Base-by-base conservation (phyloP, 2,113 vertebrate species). In the Pollimyrus isidori region DNA sequence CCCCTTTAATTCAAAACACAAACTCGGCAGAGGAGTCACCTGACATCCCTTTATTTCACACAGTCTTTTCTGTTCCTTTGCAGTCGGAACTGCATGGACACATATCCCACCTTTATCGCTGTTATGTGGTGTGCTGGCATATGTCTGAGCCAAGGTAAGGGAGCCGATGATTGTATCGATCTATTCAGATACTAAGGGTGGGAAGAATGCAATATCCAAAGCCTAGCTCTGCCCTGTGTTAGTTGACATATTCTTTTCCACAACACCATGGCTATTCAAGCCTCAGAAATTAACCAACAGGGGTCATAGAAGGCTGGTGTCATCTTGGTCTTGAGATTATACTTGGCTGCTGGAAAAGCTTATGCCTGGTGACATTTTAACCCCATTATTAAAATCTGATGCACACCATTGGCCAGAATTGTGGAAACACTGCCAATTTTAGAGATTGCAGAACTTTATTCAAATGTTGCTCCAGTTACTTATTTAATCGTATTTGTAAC, bases 11-110 rank as follows among this genome's bases (percentile, higher is more conserved):
- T 39, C 73, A 39, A 30, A 35, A 39, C 30, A 39, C 69, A 39
- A 76, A 39, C 69, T 17, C 69, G 1, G 69, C 35, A 39, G 26
- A 17, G 13, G 26, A n/a, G 69, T 39, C 17, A 15, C 30, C 26
- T 17, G 11, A 73, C 69, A 73, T 82, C 21, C 1, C 7, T 85
- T 89, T 91, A 92, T 92, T 23, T 86, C 9, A 0, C 21, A 2
- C 5, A 11, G n/a, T 21, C 50, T 17, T 10, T 48, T 65, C 39
- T 58, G 10, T 49, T 48, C 26, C 17, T 82, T 82, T 6, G n/a
- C 91, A 99, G 98, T 88, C 97, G 97, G 84, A 99, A 99, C 95
- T 99, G 98, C 0, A 97, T 97, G 89, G 97, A 99, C 0, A 91
- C 97, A 0, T 99, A 99, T 69, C 96, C 98, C 0, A 98, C 98